Conservation (phyloP, 2,888 invertebrate genomes). For the Didymodactylos carnosus region DNA sequence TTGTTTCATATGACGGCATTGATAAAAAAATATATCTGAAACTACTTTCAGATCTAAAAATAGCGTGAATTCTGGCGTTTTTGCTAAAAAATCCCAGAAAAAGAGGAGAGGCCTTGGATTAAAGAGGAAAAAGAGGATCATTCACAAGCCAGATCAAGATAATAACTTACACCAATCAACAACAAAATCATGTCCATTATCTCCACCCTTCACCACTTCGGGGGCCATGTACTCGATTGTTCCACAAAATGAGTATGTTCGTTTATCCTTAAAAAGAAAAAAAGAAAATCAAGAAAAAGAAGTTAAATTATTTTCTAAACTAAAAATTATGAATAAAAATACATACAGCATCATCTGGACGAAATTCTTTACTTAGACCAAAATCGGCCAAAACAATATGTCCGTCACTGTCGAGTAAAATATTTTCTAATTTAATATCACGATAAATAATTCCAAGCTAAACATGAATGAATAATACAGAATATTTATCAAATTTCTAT, state of each 20-base stretch:
- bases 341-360: background rate
- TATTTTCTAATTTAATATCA: slow-evolving; percentile 90
- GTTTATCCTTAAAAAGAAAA: slow-evolving; percentile 25
- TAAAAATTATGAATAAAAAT: too few species aligned
- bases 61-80: too few species aligned
- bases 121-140: too few species aligned
- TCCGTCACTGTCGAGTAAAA: slow-evolving; percentile 72
- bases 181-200: slow-evolving; percentile 76
- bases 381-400: slow-evolving; percentile 92
- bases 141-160: too few species aligned
- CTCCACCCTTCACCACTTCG: slow-evolving; percentile 49
- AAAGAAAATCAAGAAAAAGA: background rate
- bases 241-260: slow-evolving; percentile 90
- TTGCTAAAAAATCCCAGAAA: too few species aligned
- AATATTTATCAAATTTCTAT: background rate
- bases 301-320: background rate
- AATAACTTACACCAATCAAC: slow-evolving; percentile 99
- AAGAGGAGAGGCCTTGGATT: too few species aligned
- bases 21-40: too few species aligned
- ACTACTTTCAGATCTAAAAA: too few species aligned
- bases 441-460: slow-evolving; percentile 69
- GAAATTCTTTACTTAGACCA: slow-evolving; percentile 80
- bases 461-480: background rate
- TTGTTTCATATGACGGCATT: too few species aligned
- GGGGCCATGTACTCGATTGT: slow-evolving; percentile 98